phyloP scores from a whole-genome alignment of 2,113 vertebrate genomes.

The Pterophyllum scalare region DNA sequence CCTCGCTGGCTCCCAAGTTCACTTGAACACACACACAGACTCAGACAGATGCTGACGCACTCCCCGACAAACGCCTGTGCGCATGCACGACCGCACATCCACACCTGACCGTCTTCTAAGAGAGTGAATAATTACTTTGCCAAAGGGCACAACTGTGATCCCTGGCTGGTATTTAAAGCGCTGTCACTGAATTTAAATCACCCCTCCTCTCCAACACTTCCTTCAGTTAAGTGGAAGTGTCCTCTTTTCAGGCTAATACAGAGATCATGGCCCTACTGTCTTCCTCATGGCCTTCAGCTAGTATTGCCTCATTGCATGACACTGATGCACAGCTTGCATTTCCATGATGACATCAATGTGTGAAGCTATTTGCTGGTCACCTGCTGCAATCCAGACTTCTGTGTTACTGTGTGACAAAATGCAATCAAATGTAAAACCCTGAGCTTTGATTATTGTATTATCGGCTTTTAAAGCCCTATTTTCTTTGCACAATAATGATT shows the following conservation, averaged over 20 bases:
- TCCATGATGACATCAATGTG: not conserved
- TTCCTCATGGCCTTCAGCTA: slow-evolving; percentile 42
- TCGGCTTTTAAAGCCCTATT: not conserved
- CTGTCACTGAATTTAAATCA: slow-evolving; percentile 82
- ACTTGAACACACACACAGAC: slow-evolving; percentile 10
- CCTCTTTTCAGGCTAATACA: slow-evolving; percentile 64
- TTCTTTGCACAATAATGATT: slow-evolving; percentile 2
- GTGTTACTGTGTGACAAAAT: slow-evolving; percentile 4
- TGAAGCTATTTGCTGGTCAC: slow-evolving; percentile 4
- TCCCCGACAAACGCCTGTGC: not conserved
- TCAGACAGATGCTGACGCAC: slow-evolving; percentile 21
- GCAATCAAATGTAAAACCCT: not conserved
- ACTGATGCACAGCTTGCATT: slow-evolving; percentile 30
- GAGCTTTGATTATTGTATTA: slow-evolving; percentile 1
- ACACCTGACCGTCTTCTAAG: slow-evolving; percentile 69
- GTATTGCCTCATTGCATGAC: slow-evolving; percentile 26
- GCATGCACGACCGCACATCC: slow-evolving; percentile 13
- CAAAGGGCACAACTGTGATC: slow-evolving; percentile 80
- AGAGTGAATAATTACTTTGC: slow-evolving; percentile 81
- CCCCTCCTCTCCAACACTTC: slow-evolving; percentile 62
- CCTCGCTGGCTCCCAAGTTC: slow-evolving; percentile 15
- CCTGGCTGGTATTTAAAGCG: slow-evolving; percentile 81
- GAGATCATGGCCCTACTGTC: slow-evolving; percentile 63
- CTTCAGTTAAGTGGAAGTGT: slow-evolving; percentile 74
- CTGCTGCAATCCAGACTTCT: not conserved